phyloP scores from a whole-genome alignment of 2,113 vertebrate genomes.

The Brachypodius melanocephalos region DNA sequence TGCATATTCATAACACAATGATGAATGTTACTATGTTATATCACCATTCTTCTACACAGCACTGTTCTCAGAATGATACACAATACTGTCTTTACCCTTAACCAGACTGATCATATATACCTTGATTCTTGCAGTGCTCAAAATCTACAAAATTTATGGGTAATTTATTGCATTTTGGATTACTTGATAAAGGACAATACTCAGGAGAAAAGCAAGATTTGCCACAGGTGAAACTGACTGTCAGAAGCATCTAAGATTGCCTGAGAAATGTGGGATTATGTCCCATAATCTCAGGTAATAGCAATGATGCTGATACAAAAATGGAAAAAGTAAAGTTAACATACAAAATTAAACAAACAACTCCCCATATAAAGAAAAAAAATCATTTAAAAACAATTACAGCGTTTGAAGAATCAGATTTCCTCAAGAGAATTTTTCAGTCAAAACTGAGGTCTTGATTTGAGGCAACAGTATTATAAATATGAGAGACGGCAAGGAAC shows the following conservation, averaged over 20 bases:
- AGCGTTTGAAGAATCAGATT: not conserved
- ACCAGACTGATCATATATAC: not conserved
- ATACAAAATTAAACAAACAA: not conserved
- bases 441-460: not conserved
- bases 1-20: not conserved
- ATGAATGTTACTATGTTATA: not conserved
- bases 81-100: not conserved
- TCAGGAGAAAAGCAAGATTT: not conserved
- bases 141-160: not conserved
- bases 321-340: not conserved
- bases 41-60: not conserved
- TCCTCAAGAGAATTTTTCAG: not conserved
- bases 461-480: not conserved
- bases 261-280: not conserved
- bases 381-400: not conserved
- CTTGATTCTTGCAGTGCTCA: not conserved
- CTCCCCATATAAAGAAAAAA: not conserved
- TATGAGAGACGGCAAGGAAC: not conserved
- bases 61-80: not conserved
- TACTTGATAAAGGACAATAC: not conserved
- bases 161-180: not conserved
- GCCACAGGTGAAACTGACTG: not conserved
- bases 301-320: not conserved
- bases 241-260: not conserved
- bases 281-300: not conserved